These are phyloP conservation scores for Eriocheir sinensis DNA, from an alignment of 1,140 invertebrate species.

Conservation along the genomic window DNA sequence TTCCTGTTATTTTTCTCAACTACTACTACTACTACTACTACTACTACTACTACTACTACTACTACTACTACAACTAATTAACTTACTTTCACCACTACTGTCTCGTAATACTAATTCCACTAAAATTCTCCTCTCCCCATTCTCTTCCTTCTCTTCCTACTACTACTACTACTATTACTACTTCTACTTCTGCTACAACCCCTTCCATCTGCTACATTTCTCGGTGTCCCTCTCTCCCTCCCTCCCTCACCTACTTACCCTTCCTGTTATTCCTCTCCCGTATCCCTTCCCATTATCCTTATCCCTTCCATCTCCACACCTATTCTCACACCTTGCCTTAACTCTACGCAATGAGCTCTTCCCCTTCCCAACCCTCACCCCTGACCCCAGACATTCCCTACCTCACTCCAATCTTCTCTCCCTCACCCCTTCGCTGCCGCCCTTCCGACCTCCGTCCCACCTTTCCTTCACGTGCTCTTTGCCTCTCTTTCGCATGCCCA, in stretches of 20 bases:
- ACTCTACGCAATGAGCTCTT: no score
- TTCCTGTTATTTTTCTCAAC: no score
- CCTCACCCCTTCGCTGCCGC: not conserved
- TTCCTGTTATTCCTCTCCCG: no score
- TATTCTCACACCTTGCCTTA: not conserved
- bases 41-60: not conserved
- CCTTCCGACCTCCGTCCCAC: not conserved
- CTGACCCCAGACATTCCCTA: not conserved
- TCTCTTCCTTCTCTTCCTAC: not conserved
- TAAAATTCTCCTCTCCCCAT: not conserved
- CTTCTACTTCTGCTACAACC: no score
- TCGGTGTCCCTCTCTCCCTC: no score
- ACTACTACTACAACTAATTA: not conserved
- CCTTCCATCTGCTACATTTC: no score
- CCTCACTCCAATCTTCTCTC: not conserved
- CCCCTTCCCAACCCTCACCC: not conserved
- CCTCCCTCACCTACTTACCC: no score
- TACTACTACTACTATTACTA: no score
- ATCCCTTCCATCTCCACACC: not conserved
- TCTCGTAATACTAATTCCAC: not conserved
- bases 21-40: not conserved
- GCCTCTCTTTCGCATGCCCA: not conserved
- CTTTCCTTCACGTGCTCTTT: conserved; percentile 8
- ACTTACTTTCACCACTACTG: no score
- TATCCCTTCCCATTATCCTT: no score